Percentiles rank a stretch among this genome's conserved stretches.
Evolutionary conservation across 1,140 invertebrate species (phyloP).

Genomic region (Cydia fagiglandana): DNA sequence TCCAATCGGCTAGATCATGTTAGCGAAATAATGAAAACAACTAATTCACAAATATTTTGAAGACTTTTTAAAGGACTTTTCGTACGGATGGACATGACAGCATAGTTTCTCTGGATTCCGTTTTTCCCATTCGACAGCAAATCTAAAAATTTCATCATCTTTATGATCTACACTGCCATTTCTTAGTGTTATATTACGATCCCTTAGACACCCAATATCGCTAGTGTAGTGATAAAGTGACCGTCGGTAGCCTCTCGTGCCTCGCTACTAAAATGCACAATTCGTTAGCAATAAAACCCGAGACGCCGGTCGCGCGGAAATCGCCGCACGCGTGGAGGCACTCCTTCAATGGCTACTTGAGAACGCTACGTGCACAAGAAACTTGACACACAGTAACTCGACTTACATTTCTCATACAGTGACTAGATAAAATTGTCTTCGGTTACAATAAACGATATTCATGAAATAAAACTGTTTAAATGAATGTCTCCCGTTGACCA

Average conservation of each 20-base stretch:
- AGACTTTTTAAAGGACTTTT: too few relatives aligned
- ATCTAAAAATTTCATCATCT: not conserved
- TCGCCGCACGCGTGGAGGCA: slow-evolving; percentile 11
- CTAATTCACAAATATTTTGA: too few relatives aligned
- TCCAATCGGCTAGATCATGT: too few relatives aligned
- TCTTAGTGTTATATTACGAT: not conserved
- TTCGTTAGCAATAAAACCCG: slow-evolving; percentile 31
- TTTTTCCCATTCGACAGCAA: not conserved
- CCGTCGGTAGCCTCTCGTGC: not conserved
- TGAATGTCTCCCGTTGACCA: too few relatives aligned
- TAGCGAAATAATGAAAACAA: too few relatives aligned
- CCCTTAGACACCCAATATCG: not conserved
- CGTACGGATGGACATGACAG: too few relatives aligned
- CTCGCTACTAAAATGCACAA: slow-evolving; percentile 5
- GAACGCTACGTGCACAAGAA: not conserved
- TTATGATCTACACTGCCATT: not conserved
- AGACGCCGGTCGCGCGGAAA: not conserved
- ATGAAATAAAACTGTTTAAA: too few relatives aligned
- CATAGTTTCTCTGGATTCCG: not conserved
- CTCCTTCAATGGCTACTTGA: slow-evolving; percentile 24
- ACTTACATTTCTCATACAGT: not conserved
- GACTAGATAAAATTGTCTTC: too few relatives aligned
- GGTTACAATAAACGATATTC: too few relatives aligned
- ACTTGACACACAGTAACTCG: not conserved
- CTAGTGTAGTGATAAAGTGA: not conserved